Evolutionary conservation across 2,797 vertebrate genomes (phyloP).

Genomic region (Poecilia gillii): DNA sequence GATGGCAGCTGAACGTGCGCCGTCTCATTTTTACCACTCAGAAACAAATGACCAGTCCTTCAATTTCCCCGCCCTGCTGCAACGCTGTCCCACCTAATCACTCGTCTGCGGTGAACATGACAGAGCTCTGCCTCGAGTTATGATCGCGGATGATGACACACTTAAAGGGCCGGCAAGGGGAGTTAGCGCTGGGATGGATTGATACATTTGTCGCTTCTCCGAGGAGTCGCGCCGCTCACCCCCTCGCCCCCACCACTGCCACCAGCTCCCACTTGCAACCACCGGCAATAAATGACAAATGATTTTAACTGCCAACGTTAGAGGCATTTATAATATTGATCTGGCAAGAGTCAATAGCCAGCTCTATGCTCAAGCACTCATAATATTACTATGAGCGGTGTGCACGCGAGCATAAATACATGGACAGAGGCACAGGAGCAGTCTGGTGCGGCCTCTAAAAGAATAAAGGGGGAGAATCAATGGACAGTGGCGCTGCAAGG

Average conservation of each 20-base stretch:
- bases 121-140: constrained; percentile 72
- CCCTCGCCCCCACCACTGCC: constrained; percentile 9
- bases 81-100: constrained; percentile 65
- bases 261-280: constrained; percentile 21
- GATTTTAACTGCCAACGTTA: constrained; percentile 85
- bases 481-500: constrained; percentile 86
- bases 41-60: constrained; percentile 72
- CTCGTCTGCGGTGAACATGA: constrained; percentile 66
- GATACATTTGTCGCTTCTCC: constrained; percentile 87
- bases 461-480: constrained; percentile 80
- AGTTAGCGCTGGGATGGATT: constrained; percentile 65
- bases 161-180: constrained; percentile 63
- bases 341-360: constrained; percentile 88
- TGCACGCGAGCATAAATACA: constrained; percentile 61
- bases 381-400: constrained; percentile 90
- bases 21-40: constrained; percentile 52
- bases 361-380: constrained; percentile 88
- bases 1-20: constrained; percentile 28
- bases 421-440: constrained; percentile 22
- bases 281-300: constrained; percentile 88
- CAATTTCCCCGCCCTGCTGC: constrained; percentile 49
- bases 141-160: constrained; percentile 75
- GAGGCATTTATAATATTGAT: constrained; percentile 88
- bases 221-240: constrained; percentile 50
- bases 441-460: constrained; percentile 28